phyloP scores from a whole-genome alignment of 2,797 vertebrate genomes.

The Scarus forsteni region DNA sequence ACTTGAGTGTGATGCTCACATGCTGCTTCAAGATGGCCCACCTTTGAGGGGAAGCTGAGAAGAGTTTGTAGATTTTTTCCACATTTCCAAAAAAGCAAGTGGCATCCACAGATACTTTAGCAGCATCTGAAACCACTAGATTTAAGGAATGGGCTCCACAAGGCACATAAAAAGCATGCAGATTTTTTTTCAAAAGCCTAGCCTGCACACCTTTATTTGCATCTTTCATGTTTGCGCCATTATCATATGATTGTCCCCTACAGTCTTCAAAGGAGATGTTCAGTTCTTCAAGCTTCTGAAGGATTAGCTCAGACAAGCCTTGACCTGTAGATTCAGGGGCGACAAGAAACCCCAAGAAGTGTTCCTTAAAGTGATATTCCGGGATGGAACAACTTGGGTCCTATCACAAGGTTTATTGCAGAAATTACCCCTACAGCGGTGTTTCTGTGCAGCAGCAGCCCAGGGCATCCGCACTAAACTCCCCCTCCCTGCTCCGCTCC shows the following conservation, averaged over 20 bases:
- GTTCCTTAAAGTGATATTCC: too few species aligned
- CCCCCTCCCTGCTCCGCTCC: too few species aligned
- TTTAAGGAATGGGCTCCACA: constrained; percentile 16
- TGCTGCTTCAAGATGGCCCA: not conserved
- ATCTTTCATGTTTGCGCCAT: too few species aligned
- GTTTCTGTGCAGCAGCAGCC: too few species aligned
- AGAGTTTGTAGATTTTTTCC: constrained; percentile 22
- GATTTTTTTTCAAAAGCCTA: not conserved
- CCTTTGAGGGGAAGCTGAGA: not conserved
- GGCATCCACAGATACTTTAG: constrained; percentile 9
- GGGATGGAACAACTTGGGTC: too few species aligned
- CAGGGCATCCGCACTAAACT: constrained; percentile 22
- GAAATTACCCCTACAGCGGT: constrained; percentile 30
- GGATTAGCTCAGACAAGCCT: constrained; percentile 25
- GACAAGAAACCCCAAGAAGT: constrained; percentile 41
- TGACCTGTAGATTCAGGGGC: too few species aligned
- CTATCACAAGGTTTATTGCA: constrained; percentile 23
- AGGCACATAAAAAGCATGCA: constrained; percentile 6
- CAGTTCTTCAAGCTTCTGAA: constrained; percentile 42
- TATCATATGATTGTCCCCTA: too few species aligned
- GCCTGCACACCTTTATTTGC: not conserved
- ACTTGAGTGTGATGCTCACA: not conserved
- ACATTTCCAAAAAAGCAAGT: constrained; percentile 13
- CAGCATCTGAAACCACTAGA: constrained; percentile 16
- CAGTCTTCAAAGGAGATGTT: constrained; percentile 6